Evolutionary conservation across 2,888 invertebrate genomes (phyloP), one percentile per base, ranked within the genome.

Genomic region (Nomada goodeniana): DNA sequence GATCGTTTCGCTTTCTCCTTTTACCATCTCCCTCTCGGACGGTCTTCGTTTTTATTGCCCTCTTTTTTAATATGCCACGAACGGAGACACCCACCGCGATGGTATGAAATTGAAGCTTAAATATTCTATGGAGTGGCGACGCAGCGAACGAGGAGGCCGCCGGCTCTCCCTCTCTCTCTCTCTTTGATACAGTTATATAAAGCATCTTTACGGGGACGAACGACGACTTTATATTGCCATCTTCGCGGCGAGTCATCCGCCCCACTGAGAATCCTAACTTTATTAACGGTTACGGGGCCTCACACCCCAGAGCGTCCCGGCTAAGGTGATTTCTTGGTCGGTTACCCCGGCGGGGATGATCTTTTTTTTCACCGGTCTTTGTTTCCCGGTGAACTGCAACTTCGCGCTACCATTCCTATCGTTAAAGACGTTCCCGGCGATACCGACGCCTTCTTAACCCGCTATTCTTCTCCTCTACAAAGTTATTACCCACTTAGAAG

Each of bases 91-190:
- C 83, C 78, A 85, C 84, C 88, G 89, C 88, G 88, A 89, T 85
- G 91, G 91, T 92, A 93, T 92, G 93, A 93, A 93, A 93, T 93
- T 93, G 93, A 92, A 92, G 91, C 92, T 93, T 93, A 91, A 93
- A 93, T 93, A 93, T 93, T 93, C 92, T 90, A 93, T 92, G 92
- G 91, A 90, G 92, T 91, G 91, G 87, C 89, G 89, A 88, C 88
- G 89, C 80, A 78, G 84, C 83, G 88, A 77, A 80, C 85, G 60
- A 74, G 61, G 52, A 23, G 5, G n/a, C 4, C 44, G 47, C 23
- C 18, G 13, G 36, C 20, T 23, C 64, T 23, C 23, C 23, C 23
- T 1, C 23, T 52, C 52, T 42, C 67, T 61, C 61, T 79, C 68
- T 87, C 86, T 91, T 92, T 92, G 90, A 91, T 92, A 91, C 90